A percentile compares a stretch with the other conserved stretches of the same genome.
phyloP scores from a whole-genome alignment of 92 coral and sea anemone species.

The Phenganax stokvisi region DNA sequence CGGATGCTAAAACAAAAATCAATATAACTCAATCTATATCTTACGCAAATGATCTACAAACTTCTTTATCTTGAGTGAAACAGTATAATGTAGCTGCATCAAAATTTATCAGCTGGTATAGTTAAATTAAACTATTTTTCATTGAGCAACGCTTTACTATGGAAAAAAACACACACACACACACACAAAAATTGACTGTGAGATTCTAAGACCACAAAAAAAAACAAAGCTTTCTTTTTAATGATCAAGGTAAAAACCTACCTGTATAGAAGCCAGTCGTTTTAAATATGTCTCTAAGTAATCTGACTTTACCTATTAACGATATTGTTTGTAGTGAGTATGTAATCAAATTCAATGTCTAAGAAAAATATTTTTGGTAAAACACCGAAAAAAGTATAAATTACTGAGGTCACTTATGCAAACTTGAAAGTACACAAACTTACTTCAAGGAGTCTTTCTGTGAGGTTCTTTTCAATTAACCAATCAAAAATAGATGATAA shows the following conservation, averaged over 20 bases:
- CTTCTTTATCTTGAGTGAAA: too few relatives aligned
- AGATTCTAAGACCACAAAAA: too few relatives aligned
- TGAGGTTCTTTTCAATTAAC: slow-evolving; percentile 84
- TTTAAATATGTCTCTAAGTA: slow-evolving; percentile 33
- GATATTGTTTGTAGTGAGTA: neutral
- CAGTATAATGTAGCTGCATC: too few relatives aligned
- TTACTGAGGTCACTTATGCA: neutral
- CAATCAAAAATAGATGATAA: slow-evolving; percentile 79
- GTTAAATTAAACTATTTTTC: too few relatives aligned
- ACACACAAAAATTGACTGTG: too few relatives aligned
- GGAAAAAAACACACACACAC: too few relatives aligned
- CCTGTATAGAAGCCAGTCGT: slow-evolving; percentile 35
- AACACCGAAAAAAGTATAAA: neutral
- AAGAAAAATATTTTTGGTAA: too few relatives aligned
- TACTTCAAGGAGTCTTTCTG: slow-evolving; percentile 85
- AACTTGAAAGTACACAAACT: neutral
- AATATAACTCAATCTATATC: neutral
- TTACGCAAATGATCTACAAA: too few relatives aligned
- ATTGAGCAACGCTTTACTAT: too few relatives aligned
- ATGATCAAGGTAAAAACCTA: neutral
- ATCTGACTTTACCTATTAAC: slow-evolving; percentile 25
- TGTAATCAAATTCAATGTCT: neutral
- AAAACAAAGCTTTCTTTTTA: too few relatives aligned
- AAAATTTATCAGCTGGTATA: too few relatives aligned
- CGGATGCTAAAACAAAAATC: slow-evolving; percentile 47